A percentile compares a stretch with the other conserved stretches of the same genome.
These are phyloP conservation scores for Pseudois nayaur DNA, from an alignment of 2,113 vertebrate genomes.

Conservation along the genomic window DNA sequence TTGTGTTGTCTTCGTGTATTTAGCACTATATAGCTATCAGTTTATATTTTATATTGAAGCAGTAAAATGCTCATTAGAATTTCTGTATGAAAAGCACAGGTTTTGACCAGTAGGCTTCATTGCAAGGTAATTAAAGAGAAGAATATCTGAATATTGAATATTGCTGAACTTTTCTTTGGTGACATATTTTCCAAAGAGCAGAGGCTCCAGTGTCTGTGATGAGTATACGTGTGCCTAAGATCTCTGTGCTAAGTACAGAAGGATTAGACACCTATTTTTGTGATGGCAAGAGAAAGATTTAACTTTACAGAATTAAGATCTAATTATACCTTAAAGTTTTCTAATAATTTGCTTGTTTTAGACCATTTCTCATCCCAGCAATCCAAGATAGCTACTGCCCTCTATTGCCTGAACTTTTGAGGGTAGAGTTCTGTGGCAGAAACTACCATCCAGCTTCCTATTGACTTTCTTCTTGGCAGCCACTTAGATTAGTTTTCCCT, in stretches of 20 bases:
- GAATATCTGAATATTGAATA: neutral
- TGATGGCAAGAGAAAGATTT: neutral
- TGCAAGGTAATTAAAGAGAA: too few relatives aligned
- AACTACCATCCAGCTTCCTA: neutral
- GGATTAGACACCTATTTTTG: neutral
- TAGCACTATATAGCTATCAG: neutral
- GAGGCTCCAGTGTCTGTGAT: neutral
- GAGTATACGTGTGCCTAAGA: neutral
- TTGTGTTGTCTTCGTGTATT: neutral
- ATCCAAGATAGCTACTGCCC: neutral
- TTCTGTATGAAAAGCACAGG: neutral
- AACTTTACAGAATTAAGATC: neutral
- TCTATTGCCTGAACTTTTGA: neutral
- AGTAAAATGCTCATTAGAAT: neutral
- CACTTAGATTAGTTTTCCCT: neutral
- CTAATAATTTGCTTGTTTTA: neutral
- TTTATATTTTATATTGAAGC: neutral
- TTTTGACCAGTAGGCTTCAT: too few relatives aligned
- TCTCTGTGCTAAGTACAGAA: neutral
- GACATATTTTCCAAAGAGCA: neutral
- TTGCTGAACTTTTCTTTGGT: neutral
- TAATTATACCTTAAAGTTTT: neutral
- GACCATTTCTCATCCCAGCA: neutral
- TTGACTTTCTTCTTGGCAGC: neutral
- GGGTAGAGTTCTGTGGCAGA: neutral